Base-by-base conservation (phyloP, 2,888 invertebrate genomes). In the Drosophila parthenogenetica region DNA sequence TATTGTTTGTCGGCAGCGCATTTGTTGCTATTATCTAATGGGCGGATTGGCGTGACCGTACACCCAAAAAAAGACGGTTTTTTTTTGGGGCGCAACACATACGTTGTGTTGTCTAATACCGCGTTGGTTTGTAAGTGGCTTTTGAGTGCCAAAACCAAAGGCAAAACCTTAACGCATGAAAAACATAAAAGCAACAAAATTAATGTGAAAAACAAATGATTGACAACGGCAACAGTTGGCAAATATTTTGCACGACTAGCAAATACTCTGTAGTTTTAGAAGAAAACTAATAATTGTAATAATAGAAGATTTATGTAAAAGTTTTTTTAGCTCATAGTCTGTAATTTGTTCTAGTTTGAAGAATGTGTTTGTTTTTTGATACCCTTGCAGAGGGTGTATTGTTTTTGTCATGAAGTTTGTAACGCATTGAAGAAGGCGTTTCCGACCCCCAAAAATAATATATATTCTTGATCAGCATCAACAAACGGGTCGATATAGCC, bases 21-120 rank as follows among this genome's bases (percentile, higher is more conserved):
- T 73, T 68, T 71, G 63, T 66, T 58, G 71, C 29, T 50, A 67
- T 80, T 79, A 73, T 79, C 65, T 77, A 79, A 79, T 77, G 65
- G 81, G 61, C 62, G 58, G 61, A 63, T 66, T 53, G 78, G 78
- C 74, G 75, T 77, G 64, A 59, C 61, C 64, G 61, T 51, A 57
- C 63, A 19, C 57, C 29, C 35, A 37, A 16, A 25, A 25, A 46
- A 14, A 14, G 25, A 53, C 53, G 29, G 29, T 5, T 55, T 37
- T 49, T 22, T 22, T 32, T 35, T 25, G 49, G 55, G 69, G 69
- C 55, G 61, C 25, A 37, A 29, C 49, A 46, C 40, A 54, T 39
- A 48, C 39, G 29, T 39, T 54, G 57, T 54, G 57, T 58, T 54
- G 57, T 58, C 59, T 39, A 25, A 35, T 35, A 35, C 35, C 8